Percentiles rank a stretch among this genome's conserved stretches.
Conservation (phyloP, 2,113 vertebrate genomes). For the Pyxicephalus adspersus region DNA sequence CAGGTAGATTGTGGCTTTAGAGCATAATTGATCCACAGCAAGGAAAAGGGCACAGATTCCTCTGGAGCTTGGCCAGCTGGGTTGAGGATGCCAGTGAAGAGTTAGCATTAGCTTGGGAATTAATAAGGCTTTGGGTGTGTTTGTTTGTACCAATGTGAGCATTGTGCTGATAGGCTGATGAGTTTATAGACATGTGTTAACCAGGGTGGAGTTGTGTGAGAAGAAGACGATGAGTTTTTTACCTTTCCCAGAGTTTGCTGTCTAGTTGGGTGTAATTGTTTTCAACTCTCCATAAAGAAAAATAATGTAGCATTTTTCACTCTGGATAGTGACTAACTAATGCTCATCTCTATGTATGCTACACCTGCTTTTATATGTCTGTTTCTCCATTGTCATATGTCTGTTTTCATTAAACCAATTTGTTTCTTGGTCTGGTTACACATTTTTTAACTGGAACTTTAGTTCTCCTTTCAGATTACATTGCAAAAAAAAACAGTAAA, state of each 20-base stretch:
- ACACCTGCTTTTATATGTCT: conserved; percentile 33
- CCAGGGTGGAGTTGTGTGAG: conserved; percentile 36
- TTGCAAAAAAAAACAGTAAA: too few relatives aligned
- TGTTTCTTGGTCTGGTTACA: background rate
- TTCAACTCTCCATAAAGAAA: conserved; percentile 21
- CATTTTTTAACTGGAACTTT: background rate
- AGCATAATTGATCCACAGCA: background rate
- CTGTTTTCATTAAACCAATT: background rate
- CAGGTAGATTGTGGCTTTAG: background rate
- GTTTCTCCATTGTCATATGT: background rate
- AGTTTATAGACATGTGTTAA: conserved; percentile 44
- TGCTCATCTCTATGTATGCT: background rate
- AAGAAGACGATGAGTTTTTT: conserved; percentile 11
- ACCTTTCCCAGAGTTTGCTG: conserved; percentile 13
- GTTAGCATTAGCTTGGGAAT: conserved; percentile 30
- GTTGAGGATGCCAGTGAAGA: conserved; percentile 1
- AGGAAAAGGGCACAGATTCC: background rate
- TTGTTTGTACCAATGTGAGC: conserved; percentile 24
- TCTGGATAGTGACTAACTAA: background rate
- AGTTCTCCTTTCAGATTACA: too few relatives aligned
- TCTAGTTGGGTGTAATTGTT: conserved; percentile 34
- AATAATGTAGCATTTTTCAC: background rate
- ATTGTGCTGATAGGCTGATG: conserved; percentile 19
- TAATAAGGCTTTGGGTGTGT: conserved; percentile 45
- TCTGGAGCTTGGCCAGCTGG: conserved; percentile 26